Percentiles rank a stretch among this genome's conserved stretches.
These are phyloP conservation scores for Carcharodon carcharias DNA, from an alignment of 2,797 vertebrate species.

Conservation along the genomic window DNA sequence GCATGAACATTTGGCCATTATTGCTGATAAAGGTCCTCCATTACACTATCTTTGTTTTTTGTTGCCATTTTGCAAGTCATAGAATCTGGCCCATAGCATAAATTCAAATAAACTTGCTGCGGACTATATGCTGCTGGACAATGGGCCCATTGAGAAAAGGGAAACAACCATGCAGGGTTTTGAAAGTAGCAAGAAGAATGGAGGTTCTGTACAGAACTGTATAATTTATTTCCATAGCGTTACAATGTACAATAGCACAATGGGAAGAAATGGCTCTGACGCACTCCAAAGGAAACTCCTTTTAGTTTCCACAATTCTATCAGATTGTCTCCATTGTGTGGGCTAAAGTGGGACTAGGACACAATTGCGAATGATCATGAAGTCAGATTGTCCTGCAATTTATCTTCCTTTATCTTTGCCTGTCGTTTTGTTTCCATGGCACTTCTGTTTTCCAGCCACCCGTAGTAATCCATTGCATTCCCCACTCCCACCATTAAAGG, in stretches of 20 bases:
- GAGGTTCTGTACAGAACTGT: constrained; percentile 52
- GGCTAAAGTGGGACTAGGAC: background rate
- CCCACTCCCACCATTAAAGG: background rate
- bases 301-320: background rate
- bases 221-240: constrained; percentile 54
- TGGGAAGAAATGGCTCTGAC: constrained; percentile 1
- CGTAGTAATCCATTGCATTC: background rate
- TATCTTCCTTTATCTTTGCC: background rate
- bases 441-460: too few species aligned
- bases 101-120: background rate
- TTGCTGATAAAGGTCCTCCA: background rate
- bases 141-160: constrained; percentile 5
- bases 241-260: constrained; percentile 57
- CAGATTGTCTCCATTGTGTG: background rate
- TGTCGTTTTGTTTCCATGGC: background rate
- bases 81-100: constrained; percentile 13
- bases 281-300: constrained; percentile 20
- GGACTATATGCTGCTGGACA: background rate
- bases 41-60: constrained; percentile 12
- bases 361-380: background rate
- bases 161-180: constrained; percentile 49
- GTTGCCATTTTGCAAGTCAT: constrained; percentile 21
- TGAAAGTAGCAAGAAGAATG: constrained; percentile 50
- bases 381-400: background rate
- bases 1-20: constrained; percentile 8